Conservation (phyloP, 2,113 vertebrate genomes). For the Turdus rufiventris region DNA sequence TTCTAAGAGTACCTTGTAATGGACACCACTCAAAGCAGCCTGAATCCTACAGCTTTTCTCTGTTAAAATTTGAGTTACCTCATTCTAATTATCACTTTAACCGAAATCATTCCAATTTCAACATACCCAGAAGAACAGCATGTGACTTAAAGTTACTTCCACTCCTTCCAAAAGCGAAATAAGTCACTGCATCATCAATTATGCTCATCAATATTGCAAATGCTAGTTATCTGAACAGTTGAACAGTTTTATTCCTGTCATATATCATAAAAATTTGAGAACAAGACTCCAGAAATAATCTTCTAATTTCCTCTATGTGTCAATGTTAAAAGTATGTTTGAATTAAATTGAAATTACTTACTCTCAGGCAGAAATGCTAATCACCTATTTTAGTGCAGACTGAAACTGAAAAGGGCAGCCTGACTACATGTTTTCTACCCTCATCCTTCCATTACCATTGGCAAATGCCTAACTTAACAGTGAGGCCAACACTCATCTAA, state of each 20-base stretch:
- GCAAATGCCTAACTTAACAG: neutral
- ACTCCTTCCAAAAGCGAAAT: neutral
- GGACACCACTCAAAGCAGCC: neutral
- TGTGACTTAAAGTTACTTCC: neutral
- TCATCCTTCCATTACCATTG: neutral
- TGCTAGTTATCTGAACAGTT: neutral
- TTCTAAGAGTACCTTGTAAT: neutral
- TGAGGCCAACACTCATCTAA: neutral
- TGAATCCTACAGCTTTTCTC: neutral
- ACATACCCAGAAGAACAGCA: neutral
- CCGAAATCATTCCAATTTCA: neutral
- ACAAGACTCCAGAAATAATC: conserved; percentile 10
- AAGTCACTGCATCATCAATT: neutral
- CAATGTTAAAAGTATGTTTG: neutral
- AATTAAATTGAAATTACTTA: neutral
- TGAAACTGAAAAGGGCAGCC: neutral
- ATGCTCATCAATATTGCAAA: conserved; percentile 36
- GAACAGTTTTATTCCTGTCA: conserved; percentile 19
- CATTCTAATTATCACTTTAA: neutral
- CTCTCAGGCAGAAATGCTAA: neutral
- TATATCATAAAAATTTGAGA: neutral
- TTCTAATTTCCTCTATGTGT: conserved; percentile 7
- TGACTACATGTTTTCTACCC: neutral
- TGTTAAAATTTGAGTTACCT: neutral
- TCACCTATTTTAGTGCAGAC: neutral